Evolutionary conservation across 1,140 invertebrate genomes (phyloP).

Genomic region (Ceratina calcarata): DNA sequence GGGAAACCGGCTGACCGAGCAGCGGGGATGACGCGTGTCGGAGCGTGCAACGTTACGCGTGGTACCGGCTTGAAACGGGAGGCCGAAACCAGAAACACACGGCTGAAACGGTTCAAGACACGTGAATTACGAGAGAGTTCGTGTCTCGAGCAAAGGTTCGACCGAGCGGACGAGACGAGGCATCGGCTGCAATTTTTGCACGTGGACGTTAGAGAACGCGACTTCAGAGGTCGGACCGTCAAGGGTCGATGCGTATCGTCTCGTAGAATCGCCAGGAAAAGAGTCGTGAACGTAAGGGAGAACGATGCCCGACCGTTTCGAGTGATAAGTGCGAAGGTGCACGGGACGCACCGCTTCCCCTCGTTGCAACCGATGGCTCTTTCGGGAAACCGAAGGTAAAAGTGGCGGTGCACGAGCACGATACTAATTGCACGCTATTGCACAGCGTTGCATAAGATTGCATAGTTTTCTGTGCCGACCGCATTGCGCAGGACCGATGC

Average conservation of each 20-base stretch:
- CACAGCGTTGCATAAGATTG: slow-evolving; percentile 57
- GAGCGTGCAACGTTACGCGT: background rate
- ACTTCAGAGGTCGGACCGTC: background rate
- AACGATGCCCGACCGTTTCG: too few species aligned
- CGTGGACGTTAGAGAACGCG: background rate
- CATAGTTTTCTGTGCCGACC: background rate
- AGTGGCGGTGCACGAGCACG: background rate
- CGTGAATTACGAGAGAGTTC: slow-evolving; percentile 11
- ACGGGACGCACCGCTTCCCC: too few species aligned
- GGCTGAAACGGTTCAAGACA: background rate
- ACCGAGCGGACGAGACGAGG: background rate
- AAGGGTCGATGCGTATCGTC: too few species aligned
- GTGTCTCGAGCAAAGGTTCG: slow-evolving; percentile 10
- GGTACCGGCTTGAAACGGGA: background rate
- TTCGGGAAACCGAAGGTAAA: background rate
- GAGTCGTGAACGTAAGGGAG: too few species aligned
- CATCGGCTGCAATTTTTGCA: background rate
- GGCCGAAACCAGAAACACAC: too few species aligned
- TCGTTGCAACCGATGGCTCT: too few species aligned
- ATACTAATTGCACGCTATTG: slow-evolving; percentile 44
- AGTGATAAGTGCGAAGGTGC: too few species aligned
- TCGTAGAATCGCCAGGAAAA: too few species aligned
- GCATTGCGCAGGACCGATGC: slow-evolving; percentile 15
- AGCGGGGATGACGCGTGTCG: background rate
- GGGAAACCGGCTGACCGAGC: background rate